Evolutionary conservation across 2,113 vertebrate genomes (phyloP), one percentile per base, ranked within the genome.

Genomic region (Apaloderma vittatum): DNA sequence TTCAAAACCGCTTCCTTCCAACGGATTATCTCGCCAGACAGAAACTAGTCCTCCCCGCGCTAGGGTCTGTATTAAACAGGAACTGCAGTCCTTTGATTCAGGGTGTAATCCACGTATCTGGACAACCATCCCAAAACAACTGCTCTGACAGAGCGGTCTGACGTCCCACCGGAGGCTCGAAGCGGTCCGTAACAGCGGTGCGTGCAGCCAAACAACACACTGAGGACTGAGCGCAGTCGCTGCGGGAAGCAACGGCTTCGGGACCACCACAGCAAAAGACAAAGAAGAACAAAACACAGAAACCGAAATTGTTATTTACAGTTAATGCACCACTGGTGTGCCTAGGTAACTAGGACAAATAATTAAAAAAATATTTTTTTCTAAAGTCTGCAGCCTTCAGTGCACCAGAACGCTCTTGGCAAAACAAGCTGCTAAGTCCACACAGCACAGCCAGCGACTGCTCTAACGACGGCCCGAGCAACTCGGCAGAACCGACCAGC

Each of bases 181-280:
- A 36, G 32, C 3, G 6, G 16, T 55, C 63, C 19, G 2, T 5
- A 37, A 34, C 0, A 62, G 0, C 81, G 61, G 23, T 2, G 0
- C 15, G 1, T 12, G 4, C 40, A 36, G 36, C 61, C 27, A 11
- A 59, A 30, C 40, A 37, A 21, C 15, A 18, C 0, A 0, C 9
- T 8, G 55, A 67, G 55, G 40, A 59, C 54, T 5, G 4, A 79
- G 18, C 57, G 87, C 11, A 34, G 5, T 19, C 2, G 5, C 62
- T 36, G 80, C 0, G 0, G 52, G 57, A 74, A 72, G 26, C 45
- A 34, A 24, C 45, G 29, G 57, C 77, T 85, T 72, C 45, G 49
- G 84, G 83, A 76, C n/a, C 49, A 88, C 49, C 46, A 68, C 34
- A 72, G 19, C 24, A 82, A 40, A 52, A 36, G 45, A 61, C 45